phyloP scores from a whole-genome alignment of 2,113 vertebrate species.

The Mus musculus region GRCm39 chr17:65786001-65786500 shows the following conservation, averaged over 20 bases:
- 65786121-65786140: background rate
- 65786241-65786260: background rate
- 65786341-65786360: background rate
- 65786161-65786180: background rate
- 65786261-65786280: background rate
- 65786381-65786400: background rate
- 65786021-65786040: background rate
- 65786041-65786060: background rate
- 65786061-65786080: conserved; percentile 27
- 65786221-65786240: background rate
- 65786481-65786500: background rate
- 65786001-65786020: background rate
- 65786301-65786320: background rate
- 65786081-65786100: background rate
- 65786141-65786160: background rate
- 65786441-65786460: conserved; percentile 1
- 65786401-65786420: background rate
- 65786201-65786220: background rate
- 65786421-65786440: background rate
- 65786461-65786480: background rate
- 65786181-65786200: background rate
- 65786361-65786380: background rate
- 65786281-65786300: background rate
- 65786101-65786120: background rate
- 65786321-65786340: background rate